Conservation (phyloP, 2,113 vertebrate genomes). For the Neopipo cinnamomea region DNA sequence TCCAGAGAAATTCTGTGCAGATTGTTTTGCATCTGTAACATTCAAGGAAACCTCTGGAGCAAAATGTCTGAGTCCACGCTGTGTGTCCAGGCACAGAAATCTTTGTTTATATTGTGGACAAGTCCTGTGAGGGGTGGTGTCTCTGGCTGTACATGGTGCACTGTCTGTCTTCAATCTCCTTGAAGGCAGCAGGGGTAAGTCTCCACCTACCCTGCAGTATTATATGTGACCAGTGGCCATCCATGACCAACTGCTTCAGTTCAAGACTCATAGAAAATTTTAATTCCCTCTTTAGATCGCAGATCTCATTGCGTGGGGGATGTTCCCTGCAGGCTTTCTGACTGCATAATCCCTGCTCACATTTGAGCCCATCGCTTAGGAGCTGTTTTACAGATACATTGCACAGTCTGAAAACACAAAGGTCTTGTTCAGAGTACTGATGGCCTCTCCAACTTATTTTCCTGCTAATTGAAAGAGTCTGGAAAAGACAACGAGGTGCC, state of each 20-base stretch:
- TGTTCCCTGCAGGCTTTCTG: background rate
- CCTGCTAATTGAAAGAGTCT: background rate
- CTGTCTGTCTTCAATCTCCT: rapidly evolving
- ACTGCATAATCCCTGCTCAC: background rate
- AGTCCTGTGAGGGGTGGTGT: background rate
- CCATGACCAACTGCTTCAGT: background rate
- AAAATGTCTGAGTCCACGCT: background rate
- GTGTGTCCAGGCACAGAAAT: background rate
- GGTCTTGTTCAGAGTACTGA: background rate
- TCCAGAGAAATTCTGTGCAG: background rate
- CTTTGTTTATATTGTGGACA: background rate
- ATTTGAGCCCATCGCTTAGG: rapidly evolving
- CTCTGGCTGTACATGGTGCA: background rate
- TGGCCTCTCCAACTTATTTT: background rate
- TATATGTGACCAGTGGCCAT: background rate
- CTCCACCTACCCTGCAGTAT: background rate
- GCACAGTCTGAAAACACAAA: background rate
- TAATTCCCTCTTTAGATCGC: background rate
- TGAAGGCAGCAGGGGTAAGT: background rate
- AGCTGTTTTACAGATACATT: background rate
- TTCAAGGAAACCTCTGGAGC: background rate
- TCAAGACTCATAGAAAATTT: background rate
- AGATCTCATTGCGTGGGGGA: background rate
- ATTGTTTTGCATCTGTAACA: background rate
- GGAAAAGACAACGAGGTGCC: background rate